These are phyloP conservation scores for Sylvia atricapilla DNA, from an alignment of 2,113 vertebrate species.

Conservation along the genomic window DNA sequence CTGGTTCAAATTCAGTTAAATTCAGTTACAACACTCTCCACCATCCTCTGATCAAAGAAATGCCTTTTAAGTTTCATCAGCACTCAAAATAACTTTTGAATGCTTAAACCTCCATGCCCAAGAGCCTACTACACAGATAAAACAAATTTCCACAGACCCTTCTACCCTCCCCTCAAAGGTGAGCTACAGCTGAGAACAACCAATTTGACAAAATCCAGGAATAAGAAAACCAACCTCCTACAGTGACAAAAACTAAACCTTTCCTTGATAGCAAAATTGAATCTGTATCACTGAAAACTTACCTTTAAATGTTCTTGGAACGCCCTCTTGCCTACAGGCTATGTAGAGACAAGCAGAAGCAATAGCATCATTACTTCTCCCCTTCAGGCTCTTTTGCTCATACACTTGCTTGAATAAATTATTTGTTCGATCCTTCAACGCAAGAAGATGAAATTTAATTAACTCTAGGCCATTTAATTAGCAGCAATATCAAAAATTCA, in stretches of 20 bases:
- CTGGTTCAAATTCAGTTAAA: neutral
- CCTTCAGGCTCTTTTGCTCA: constrained; percentile 98
- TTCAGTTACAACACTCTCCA: neutral
- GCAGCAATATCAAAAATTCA: constrained; percentile 74
- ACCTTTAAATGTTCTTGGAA: constrained; percentile 99
- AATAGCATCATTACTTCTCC: constrained; percentile 96
- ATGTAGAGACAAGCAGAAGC: constrained; percentile 99
- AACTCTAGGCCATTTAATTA: constrained; percentile 74
- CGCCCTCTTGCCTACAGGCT: constrained; percentile 96
- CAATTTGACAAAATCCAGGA: neutral
- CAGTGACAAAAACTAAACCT: neutral
- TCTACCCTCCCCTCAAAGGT: neutral
- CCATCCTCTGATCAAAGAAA: neutral
- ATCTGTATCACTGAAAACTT: constrained; percentile 9
- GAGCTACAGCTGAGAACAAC: neutral
- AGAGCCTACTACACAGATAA: neutral
- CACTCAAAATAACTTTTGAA: neutral
- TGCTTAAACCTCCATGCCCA: neutral
- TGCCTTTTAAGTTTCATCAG: neutral
- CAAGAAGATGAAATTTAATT: constrained; percentile 73
- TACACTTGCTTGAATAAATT: constrained; percentile 99
- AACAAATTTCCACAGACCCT: neutral
- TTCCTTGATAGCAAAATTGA: neutral
- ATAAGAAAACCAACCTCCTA: neutral
- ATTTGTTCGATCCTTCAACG: constrained; percentile 96